Base-by-base conservation (phyloP, 2,888 invertebrate species). In the Plebejus melissa region DNA sequence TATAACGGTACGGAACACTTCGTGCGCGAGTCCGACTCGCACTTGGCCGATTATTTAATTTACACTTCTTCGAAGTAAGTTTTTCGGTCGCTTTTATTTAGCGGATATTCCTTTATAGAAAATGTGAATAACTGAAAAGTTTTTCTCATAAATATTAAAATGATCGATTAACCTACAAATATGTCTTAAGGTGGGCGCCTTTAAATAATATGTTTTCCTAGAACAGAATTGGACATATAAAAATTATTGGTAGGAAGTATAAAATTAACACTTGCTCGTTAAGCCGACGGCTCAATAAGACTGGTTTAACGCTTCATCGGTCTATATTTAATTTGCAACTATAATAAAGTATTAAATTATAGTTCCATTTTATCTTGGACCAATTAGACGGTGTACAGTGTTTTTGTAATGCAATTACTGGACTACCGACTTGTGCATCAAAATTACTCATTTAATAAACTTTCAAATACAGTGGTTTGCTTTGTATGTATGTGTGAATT, bases 331-430 rank as follows among this genome's bases (percentile, higher is more conserved):
- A 83, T 83, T 83, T 82, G 79, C 82, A 80, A 83, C 81, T 83
- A 84, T 86, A 84, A 83, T 82, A 84, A 83, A 83, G 83, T 83
- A 84, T 85, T 82, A 79, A 79, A 82, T 81, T 80, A 80, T 82
- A 81, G 65, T 65, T 32, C 6, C 13, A 65, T 65, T 65, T 65
- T 65, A 65, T 65, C 65, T 65, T 65, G 65, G 65, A 41, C 70
- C 70, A 70, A 70, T 70, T 70, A 70, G 36, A 65, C 32, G 32
- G 65, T 11, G 32, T 2, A 65, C 32, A 65, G 32, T 65, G 28
- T 65, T 65, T 60, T 28, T 65, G 32, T 65, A 65, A 13, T 13
- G 36, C 36, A 65, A 16, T 65, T 65, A 65, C 13, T 65, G 11
- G 28, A 54, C 60, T 60, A 60, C 60, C 60, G 60, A 28, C 60